phyloP scores from a whole-genome alignment of 2,888 invertebrate genomes.

The Apodemia mormo region DNA sequence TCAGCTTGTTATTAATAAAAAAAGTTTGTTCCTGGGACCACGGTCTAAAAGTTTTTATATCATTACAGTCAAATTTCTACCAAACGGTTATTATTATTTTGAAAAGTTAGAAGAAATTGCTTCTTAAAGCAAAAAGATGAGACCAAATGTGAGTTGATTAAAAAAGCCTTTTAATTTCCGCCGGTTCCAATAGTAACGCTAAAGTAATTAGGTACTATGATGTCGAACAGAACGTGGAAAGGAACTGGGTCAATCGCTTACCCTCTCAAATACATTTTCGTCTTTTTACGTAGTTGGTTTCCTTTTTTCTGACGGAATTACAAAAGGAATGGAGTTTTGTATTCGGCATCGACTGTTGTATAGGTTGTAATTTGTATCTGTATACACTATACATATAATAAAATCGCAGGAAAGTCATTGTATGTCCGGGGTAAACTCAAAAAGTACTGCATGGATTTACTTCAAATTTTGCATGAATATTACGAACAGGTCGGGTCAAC shows the following conservation, averaged over 20 bases:
- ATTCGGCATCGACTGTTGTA: background rate
- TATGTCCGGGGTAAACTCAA: too few species aligned
- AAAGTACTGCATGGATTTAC: too few species aligned
- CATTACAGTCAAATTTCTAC: background rate
- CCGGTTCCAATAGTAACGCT: background rate
- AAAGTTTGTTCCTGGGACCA: too few species aligned
- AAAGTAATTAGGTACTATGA: conserved; percentile 18
- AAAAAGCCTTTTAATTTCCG: conserved; percentile 9
- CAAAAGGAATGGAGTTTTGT: too few species aligned
- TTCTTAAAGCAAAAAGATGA: background rate
- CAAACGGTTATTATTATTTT: too few species aligned
- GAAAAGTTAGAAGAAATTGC: background rate
- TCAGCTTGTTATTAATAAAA: too few species aligned
- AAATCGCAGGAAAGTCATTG: too few species aligned
- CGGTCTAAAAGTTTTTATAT: background rate
- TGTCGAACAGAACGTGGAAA: conserved; percentile 3
- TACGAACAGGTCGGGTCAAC: too few species aligned
- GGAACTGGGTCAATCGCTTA: background rate
- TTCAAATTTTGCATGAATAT: too few species aligned
- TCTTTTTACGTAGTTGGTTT: background rate
- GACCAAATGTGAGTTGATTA: background rate
- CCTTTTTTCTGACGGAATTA: background rate
- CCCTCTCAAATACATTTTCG: background rate
- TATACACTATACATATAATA: too few species aligned
- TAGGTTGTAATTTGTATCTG: too few species aligned